phyloP scores from a whole-genome alignment of 2,113 vertebrate species.

The Noctilio leporinus region DNA sequence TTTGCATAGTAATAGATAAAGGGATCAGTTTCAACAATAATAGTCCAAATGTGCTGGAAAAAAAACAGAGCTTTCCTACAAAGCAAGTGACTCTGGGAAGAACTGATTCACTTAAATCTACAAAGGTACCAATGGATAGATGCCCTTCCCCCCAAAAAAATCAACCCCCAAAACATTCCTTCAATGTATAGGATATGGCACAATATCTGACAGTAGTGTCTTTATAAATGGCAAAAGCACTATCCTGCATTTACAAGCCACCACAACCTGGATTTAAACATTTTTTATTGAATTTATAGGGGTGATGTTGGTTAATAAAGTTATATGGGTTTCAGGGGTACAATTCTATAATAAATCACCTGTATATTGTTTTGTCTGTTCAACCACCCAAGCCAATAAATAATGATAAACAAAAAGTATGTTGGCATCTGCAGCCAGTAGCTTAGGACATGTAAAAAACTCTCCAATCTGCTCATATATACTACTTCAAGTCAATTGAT shows the following conservation, averaged over 20 bases:
- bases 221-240: conserved; percentile 23
- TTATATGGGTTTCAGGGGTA: neutral
- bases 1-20: neutral
- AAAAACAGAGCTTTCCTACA: neutral
- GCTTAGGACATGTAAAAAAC: conserved; percentile 10
- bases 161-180: neutral
- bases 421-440: neutral
- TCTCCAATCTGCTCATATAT: too few relatives aligned
- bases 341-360: neutral
- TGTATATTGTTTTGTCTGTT: neutral
- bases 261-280: conserved; percentile 5
- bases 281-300: neutral
- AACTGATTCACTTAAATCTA: conserved; percentile 2
- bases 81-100: neutral
- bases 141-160: neutral
- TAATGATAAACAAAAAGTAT: conserved; percentile 21
- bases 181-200: neutral
- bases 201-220: neutral
- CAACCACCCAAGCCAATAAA: neutral
- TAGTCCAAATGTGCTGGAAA: neutral
- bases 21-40: neutral
- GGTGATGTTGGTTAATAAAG: neutral
- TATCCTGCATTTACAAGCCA: neutral
- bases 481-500: neutral
- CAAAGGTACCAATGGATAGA: neutral